phyloP scores from a whole-genome alignment of 2,113 vertebrate species.

The Periophthalmodon schlosseri region DNA sequence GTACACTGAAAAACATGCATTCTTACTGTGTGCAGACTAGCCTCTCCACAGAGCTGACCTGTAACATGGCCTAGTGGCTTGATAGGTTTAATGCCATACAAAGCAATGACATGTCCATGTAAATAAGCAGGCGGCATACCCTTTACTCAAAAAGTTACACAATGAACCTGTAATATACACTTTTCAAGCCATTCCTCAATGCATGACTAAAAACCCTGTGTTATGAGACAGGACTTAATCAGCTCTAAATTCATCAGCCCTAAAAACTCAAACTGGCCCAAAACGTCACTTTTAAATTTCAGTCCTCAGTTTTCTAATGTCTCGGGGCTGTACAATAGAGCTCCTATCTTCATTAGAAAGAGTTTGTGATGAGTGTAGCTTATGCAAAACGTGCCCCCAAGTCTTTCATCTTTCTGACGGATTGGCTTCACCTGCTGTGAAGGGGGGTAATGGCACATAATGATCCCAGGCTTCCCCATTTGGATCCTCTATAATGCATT shows the following conservation, averaged over 20 bases:
- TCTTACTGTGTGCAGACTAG: too few relatives aligned
- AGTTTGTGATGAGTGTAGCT: background rate
- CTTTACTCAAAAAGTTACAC: too few relatives aligned
- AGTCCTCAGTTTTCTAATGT: background rate
- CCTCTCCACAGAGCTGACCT: too few relatives aligned
- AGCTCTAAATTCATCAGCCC: too few relatives aligned
- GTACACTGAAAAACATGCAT: too few relatives aligned
- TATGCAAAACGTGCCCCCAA: background rate
- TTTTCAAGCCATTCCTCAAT: too few relatives aligned
- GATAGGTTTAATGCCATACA: too few relatives aligned
- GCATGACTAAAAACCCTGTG: too few relatives aligned
- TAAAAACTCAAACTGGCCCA: background rate
- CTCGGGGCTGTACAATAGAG: background rate
- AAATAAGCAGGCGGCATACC: too few relatives aligned
- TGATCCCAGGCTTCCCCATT: background rate
- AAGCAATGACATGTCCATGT: too few relatives aligned
- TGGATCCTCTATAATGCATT: background rate
- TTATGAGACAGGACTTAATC: background rate
- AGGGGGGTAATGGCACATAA: constrained; percentile 7
- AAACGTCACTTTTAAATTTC: background rate
- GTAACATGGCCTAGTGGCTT: too few relatives aligned
- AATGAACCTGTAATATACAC: too few relatives aligned
- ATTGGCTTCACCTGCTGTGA: constrained; percentile 14
- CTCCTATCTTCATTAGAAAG: background rate
- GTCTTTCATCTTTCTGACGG: constrained; percentile 1